A percentile compares a stretch with the other conserved stretches of the same genome.
These are phyloP conservation scores for Ophion ellenae DNA, from an alignment of 2,888 invertebrate genomes.

Conservation along the genomic window DNA sequence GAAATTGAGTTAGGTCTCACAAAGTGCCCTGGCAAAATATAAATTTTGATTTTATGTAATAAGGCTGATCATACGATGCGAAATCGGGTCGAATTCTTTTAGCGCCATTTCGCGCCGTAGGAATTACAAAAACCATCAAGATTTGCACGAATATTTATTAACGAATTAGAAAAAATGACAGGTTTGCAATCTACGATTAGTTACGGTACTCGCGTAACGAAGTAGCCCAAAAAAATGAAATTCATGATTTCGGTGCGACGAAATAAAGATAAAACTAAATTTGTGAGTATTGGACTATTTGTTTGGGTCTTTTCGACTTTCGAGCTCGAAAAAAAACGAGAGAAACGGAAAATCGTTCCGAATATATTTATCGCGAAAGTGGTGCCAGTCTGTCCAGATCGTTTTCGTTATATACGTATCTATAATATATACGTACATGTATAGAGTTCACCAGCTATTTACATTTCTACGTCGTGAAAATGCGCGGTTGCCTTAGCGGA, in stretches of 20 bases:
- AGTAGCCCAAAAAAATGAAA: neutral
- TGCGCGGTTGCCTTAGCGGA: slow-evolving; percentile 17
- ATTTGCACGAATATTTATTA: too few species aligned
- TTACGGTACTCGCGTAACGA: neutral
- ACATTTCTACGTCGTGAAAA: slow-evolving; percentile 58
- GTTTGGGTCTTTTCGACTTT: slow-evolving; percentile 26
- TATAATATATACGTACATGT: slow-evolving; percentile 18
- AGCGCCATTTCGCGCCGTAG: too few species aligned
- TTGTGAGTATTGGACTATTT: slow-evolving; percentile 27
- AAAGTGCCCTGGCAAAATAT: too few species aligned
- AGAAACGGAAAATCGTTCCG: slow-evolving; percentile 46
- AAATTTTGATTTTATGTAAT: too few species aligned
- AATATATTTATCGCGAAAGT: slow-evolving; percentile 59
- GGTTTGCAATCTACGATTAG: neutral
- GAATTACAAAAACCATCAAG: too few species aligned
- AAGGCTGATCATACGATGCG: too few species aligned
- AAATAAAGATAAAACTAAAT: slow-evolving; percentile 12
- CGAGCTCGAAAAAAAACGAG: neutral
- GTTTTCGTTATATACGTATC: slow-evolving; percentile 21
- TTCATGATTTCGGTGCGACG: neutral
- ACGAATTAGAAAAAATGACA: too few species aligned
- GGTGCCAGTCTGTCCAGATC: slow-evolving; percentile 58
- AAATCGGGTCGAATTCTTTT: too few species aligned
- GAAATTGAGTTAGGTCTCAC: too few species aligned
- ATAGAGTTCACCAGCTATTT: slow-evolving; percentile 53